Base-by-base conservation (phyloP, 2,113 vertebrate genomes). In the Agelaius tricolor region DNA sequence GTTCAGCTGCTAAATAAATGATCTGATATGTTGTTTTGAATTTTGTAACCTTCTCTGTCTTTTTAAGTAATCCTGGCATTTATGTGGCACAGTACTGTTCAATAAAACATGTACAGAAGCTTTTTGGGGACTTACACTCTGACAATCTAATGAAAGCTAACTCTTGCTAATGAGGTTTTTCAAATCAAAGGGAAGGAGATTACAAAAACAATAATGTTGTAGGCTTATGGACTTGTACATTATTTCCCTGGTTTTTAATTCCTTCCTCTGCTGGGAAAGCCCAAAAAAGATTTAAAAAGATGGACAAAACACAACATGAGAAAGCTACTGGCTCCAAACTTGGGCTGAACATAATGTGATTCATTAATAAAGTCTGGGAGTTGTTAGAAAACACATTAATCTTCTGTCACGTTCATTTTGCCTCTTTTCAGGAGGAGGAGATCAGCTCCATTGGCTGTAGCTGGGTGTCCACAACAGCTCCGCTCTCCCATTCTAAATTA, bases 381-480 rank as follows among this genome's bases (percentile, higher is more conserved):
- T 18, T 93, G 84, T 90, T 92, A 93, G 66, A 57, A 95, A 94
- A 87, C 93, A 84, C 65, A 89, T 93, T 89, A 83, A 84, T 94
- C 93, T 92, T 57, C 86, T 75, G 84, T 68, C 73, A 65, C 30
- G 30, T 65, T 96, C 69, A 13, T 57, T 92, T 90, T 78, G 57
- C 73, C 69, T 89, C 61, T 37, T 81, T 90, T 82, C 62, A 90
- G 68, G 10, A 84, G 79, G 66, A 93, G 87, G 65, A 92, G 84
- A 89, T 92, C 39, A 28, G 69, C 30, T 87, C 76, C 87, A 31
- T 3, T 52, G 76, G 65, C 68, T 78, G 21, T 59, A 84, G 44
- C 63, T 27, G 35, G 73, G 47, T 44, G 80, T 52, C 76, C 83
- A 39, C 59, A 67, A 44, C 52, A 84, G 81, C 90, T 71, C 71